Evolutionary conservation across 2,113 vertebrate genomes (phyloP).

Genomic region (Lepus americanus): DNA sequence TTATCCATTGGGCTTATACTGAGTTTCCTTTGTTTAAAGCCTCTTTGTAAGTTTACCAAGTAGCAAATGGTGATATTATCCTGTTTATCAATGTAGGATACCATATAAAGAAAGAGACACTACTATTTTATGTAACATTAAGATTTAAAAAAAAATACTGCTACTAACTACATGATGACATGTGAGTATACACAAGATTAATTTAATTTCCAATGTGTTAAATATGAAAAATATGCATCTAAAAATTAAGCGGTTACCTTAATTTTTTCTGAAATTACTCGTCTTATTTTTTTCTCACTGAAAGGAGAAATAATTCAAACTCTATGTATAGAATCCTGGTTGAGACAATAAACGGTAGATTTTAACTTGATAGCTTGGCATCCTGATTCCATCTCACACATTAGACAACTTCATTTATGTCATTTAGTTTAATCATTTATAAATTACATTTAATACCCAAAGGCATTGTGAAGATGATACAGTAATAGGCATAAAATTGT

Average conservation of each 20-base stretch:
- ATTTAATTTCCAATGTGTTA: slow-evolving; percentile 16
- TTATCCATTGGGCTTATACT: background rate
- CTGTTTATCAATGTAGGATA: background rate
- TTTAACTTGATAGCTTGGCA: slow-evolving; percentile 12
- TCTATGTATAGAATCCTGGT: background rate
- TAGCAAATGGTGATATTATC: background rate
- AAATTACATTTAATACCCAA: background rate
- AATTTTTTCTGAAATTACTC: slow-evolving; percentile 14
- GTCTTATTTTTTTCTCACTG: slow-evolving; percentile 15
- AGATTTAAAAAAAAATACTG: background rate
- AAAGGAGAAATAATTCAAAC: slow-evolving; percentile 13
- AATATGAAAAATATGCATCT: slow-evolving; percentile 19
- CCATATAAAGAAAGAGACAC: background rate
- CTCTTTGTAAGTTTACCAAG: background rate
- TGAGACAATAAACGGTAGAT: slow-evolving; percentile 1
- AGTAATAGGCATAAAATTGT: slow-evolving; percentile 51
- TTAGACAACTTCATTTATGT: background rate
- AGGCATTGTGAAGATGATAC: slow-evolving; percentile 34
- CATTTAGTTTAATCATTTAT: slow-evolving; percentile 47
- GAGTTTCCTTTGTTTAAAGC: background rate
- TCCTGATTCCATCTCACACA: background rate
- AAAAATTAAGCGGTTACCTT: background rate
- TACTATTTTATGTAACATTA: background rate
- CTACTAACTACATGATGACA: background rate
- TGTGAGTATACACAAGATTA: background rate